Evolutionary conservation across 2,888 invertebrate species (phyloP), one percentile per base, ranked within the genome.

Genomic region (Eupithecia subfuscata): DNA sequence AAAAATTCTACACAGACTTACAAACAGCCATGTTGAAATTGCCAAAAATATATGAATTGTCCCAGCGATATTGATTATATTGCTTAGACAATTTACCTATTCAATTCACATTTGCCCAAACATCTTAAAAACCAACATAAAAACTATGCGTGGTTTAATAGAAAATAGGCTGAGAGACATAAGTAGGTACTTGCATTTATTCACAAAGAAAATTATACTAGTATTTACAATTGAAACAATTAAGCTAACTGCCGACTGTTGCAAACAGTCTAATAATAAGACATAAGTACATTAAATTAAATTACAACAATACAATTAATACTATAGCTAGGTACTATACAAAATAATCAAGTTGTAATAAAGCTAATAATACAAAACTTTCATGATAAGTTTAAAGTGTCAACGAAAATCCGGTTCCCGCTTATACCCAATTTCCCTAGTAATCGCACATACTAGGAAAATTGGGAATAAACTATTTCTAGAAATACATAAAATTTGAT

Each of bases 331-430:
- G n/a, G n/a, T n/a, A n/a, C 2, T 52, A 48, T 74, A 34, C 67
- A 12, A 9, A 30, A 63, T 69, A 75, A 48, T 69, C 18, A 30
- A 30, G 7, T 56, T 48, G 63, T 25, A 30, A 69, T 69, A n/a
- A 40, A 43, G 37, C 67, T 67, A 70, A 40, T 71, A 71, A 63
- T 71, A 37, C 40, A 52, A 69, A 72, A 48, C 71, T 75, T 70
- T 60, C 56, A 74, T 68, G 43, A 74, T 67, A 60, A 60, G 56
- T 52, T 43, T 67, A 30, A 8, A 40, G 25, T 25, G 40, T 12
- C 56, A 37, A 70, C 11, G 34, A 52, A 69, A 40, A 56, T 67
- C 34, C 68, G n/a, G n/a, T 34, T 64, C 14, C 48, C n/a, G 16
- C 9, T 65, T n/a, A n/a, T n/a, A n/a, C n/a, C n/a, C n/a, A n/a